Evolutionary conservation across 2,888 invertebrate genomes (phyloP), one percentile per base, ranked within the genome.

Genomic region (Notocelia uddmanniana): DNA sequence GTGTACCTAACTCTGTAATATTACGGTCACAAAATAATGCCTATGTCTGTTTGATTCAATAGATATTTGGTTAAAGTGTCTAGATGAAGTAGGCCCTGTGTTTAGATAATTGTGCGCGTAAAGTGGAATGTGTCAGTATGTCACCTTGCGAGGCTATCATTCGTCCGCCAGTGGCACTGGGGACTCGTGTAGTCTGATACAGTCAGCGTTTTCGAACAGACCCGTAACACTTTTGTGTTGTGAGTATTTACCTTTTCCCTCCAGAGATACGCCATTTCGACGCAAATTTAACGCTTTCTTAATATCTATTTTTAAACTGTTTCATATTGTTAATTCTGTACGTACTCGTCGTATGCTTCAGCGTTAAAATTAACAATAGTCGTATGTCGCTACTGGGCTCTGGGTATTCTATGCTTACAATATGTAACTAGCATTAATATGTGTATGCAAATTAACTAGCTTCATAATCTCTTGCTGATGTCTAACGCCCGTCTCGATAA

Each of bases 321-420:
- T 89, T 90, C 90, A 91, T 89, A 85, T 86, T 90, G 87, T 89
- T 89, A 86, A 87, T 86, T 90, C 90, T 92, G 87, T 91, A 88
- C 88, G 90, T 68, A 71, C 85, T 89, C 91, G 90, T 91, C 91
- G 92, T 93, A 87, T 91, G 93, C 93, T 93, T 93, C 87, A 88
- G 93, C 93, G 91, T 91, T 90, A 87, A 31, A 72, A 72, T 72
- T 89, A 91, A 91, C 87, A 89, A 89, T 91, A 88, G 70, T 45
- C 45, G 45, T 71, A 87, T 88, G 86, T 83, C 90, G 93, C 93
- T 93, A 92, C 84, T 90, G 92, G 93, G 92, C 93, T 92, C 92
- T 84, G 92, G 93, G 93, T 92, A 91, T 90, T 90, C 92, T 93
- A 91, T 92, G 93, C 93, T 93, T 93, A 92, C 90, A 87, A 92